Conservation (phyloP, 1,140 invertebrate genomes). For the Aphidius ervi region DNA sequence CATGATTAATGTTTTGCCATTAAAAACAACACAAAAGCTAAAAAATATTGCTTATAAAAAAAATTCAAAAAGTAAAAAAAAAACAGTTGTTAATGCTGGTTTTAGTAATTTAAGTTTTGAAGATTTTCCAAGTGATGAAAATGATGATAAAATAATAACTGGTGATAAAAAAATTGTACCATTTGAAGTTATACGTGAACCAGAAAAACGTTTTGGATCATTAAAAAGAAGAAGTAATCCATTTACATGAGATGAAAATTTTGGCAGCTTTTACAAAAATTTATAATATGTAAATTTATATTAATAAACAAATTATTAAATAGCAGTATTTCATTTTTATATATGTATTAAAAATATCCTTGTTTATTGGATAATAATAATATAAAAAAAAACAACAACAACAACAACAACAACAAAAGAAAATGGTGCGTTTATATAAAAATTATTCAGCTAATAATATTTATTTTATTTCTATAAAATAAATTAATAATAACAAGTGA, state of each 20-base stretch:
- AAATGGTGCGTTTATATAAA: slow-evolving; percentile 5
- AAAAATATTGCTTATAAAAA: slow-evolving; percentile 34
- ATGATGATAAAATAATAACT: slow-evolving; percentile 41
- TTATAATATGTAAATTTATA: slow-evolving; percentile 15
- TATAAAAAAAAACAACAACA: not conserved
- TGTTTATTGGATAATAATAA: too few relatives aligned
- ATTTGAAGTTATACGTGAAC: slow-evolving; percentile 64
- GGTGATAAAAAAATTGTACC: slow-evolving; percentile 49
- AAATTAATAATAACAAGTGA: not conserved
- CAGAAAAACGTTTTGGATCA: slow-evolving; percentile 61
- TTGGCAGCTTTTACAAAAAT: slow-evolving; percentile 14
- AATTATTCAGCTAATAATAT: not conserved
- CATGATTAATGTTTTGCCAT: slow-evolving; percentile 33
- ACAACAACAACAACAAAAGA: not conserved
- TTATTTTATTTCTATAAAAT: not conserved
- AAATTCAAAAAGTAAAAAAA: slow-evolving; percentile 39
- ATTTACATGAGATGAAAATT: slow-evolving; percentile 55
- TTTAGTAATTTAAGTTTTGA: slow-evolving; percentile 79
- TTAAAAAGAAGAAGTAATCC: slow-evolving; percentile 65
- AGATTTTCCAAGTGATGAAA: slow-evolving; percentile 69
- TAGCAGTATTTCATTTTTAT: too few relatives aligned
- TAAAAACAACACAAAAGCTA: slow-evolving; percentile 35
- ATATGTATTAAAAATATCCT: too few relatives aligned
- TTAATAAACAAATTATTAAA: too few relatives aligned
- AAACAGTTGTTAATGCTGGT: slow-evolving; percentile 46